These are phyloP conservation scores for Epinephelus malabaricus DNA, from an alignment of 2,797 vertebrate species.

Conservation along the genomic window DNA sequence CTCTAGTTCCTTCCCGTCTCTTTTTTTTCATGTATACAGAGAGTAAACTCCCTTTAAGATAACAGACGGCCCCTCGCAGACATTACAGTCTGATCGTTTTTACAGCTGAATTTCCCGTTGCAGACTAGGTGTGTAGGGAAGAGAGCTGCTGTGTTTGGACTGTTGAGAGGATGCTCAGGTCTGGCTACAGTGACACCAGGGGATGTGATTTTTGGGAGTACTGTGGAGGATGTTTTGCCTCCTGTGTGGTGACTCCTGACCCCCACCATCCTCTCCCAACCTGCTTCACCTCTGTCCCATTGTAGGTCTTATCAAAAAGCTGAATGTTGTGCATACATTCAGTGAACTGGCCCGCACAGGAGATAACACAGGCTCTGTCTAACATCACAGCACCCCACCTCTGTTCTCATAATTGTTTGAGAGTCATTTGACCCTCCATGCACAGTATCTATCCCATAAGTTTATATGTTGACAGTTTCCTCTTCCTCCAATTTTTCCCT, in stretches of 20 bases:
- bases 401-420: conserved; percentile 35
- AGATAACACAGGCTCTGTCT: conserved; percentile 52
- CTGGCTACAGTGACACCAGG: conserved; percentile 61
- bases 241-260: conserved; percentile 84
- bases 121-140: conserved; percentile 64
- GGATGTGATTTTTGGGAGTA: conserved; percentile 77
- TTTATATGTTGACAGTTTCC: conserved; percentile 7
- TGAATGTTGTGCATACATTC: conserved; percentile 60
- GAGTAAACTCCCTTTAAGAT: conserved; percentile 31
- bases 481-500: neutral
- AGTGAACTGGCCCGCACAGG: conserved; percentile 13
- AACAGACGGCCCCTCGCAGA: conserved; percentile 25
- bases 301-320: conserved; percentile 69
- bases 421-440: conserved; percentile 16
- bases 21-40: neutral
- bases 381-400: conserved; percentile 24
- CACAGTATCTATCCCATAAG: neutral
- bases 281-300: conserved; percentile 74
- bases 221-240: conserved; percentile 84
- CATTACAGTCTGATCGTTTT: conserved; percentile 46
- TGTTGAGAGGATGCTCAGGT: conserved; percentile 76
- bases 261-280: conserved; percentile 79
- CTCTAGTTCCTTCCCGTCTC: neutral
- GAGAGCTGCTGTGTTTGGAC: conserved; percentile 73
- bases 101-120: conserved; percentile 18